Base-by-base conservation (phyloP, 2,888 invertebrate species). In the Tachina lurida region DNA sequence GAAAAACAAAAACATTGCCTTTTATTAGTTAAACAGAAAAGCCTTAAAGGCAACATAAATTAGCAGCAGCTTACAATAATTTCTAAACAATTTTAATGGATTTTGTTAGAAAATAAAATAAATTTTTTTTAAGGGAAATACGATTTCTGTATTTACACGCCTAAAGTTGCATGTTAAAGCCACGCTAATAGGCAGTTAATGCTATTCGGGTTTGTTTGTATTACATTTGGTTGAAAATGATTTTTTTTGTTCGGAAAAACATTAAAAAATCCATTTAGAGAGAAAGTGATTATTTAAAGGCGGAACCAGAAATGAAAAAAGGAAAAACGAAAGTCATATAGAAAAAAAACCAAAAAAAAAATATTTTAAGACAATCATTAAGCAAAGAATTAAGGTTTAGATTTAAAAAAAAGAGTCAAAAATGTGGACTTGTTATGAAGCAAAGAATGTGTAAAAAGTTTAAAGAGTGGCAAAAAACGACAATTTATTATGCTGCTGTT, bases 81-180 rank as follows among this genome's bases (percentile, higher is more conserved):
- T 45, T 31, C 31, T 13, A 67, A 68, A 56, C 47, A 78, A 78
- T 74, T 67, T 65, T 58, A 81, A 81, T 81, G 81, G 74, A 67
- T 43, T 78, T 81, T 43, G 45, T 22, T 31, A 56, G n/a, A 71
- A 39, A 1, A 10, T 17, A 19, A 3, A 15, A 17, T 19, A n/a
- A 39, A n/a, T n/a, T n/a, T n/a, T 52, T 76, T 31, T 31, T 5
- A 31, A 31, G 31, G 67, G 39, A 73, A 73, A 60, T 67, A 67
- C 67, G 62, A 80, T 76, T 80, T 76, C 65, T 67, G 76, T 68
- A 76, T 84, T 84, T 76, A 77, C 84, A 76, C 76, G 84, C 80
- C 80, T 77, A 71, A 31, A 31, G 71, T 84, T 84, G 80, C 60
- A 73, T 84, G 76, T 73, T 84, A 76, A 84, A 58, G 70, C 71